A percentile compares a stretch with the other conserved stretches of the same genome.
These are phyloP conservation scores for Rhodinocichla rosea DNA, from an alignment of 2,113 vertebrate species.

Conservation along the genomic window DNA sequence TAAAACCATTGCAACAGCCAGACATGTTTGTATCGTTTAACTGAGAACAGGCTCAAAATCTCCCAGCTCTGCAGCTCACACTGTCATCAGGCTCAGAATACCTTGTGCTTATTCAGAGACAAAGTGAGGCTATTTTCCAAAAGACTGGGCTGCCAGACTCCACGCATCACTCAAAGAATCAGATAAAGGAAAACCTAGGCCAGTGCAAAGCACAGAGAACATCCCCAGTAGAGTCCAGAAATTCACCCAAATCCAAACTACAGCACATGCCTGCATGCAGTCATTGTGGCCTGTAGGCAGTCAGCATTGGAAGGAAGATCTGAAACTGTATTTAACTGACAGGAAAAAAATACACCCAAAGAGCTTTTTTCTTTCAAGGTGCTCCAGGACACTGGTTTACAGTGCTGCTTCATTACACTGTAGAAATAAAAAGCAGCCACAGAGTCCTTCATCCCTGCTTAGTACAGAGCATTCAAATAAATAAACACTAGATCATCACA, in stretches of 20 bases:
- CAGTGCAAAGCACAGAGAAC: background rate
- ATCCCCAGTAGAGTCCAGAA: background rate
- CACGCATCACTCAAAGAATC: background rate
- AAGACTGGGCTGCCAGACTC: background rate
- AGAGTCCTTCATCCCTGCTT: background rate
- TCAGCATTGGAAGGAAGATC: background rate
- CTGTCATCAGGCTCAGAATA: background rate
- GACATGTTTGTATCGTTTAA: background rate
- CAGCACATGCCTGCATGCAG: background rate
- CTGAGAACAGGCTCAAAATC: background rate
- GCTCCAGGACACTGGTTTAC: background rate
- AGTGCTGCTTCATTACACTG: background rate
- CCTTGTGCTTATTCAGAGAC: background rate
- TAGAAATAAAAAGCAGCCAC: background rate
- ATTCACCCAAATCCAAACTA: background rate
- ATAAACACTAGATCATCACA: background rate
- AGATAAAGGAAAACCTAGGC: background rate
- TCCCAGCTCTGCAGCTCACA: background rate
- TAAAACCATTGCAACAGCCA: background rate
- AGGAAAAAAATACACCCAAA: background rate
- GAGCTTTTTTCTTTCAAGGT: background rate
- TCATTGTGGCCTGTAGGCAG: background rate
- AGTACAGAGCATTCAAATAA: background rate
- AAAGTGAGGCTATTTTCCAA: background rate
- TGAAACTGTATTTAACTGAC: background rate